These are phyloP conservation scores for Aphodius sticticus DNA, from an alignment of 2,888 invertebrate genomes.

Conservation along the genomic window DNA sequence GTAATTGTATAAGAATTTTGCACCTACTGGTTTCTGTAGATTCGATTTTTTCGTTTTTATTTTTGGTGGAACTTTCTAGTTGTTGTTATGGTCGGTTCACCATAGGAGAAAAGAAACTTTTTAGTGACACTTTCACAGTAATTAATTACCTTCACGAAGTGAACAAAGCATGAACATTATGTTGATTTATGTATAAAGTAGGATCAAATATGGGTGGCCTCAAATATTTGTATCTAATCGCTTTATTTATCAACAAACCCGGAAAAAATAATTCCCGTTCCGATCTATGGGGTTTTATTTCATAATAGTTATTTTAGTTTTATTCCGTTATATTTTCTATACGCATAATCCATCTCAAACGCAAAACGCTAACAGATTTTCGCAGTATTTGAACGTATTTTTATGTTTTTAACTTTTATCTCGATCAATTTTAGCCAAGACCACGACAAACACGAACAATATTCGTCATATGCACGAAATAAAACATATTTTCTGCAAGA, in stretches of 20 bases:
- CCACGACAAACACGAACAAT: background rate
- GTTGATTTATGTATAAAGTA: no score
- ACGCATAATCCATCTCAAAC: background rate
- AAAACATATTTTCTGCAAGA: background rate
- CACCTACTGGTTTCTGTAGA: background rate
- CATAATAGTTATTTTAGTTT: background rate
- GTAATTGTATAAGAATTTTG: background rate
- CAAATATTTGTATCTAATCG: no score
- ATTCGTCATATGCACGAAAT: background rate
- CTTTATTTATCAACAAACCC: background rate
- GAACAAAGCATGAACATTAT: no score
- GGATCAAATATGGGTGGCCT: no score
- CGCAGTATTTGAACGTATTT: background rate
- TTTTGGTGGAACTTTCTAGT: background rate
- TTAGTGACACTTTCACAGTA: no score
- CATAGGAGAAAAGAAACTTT: no score
- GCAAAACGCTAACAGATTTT: background rate
- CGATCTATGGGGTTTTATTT: background rate
- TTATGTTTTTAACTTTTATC: background rate
- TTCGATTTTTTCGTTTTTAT: background rate
- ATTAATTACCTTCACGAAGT: no score
- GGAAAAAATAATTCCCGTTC: background rate
- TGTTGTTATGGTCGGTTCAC: background rate
- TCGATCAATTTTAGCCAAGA: background rate
- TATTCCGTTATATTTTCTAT: background rate